Conservation (phyloP, 1,140 invertebrate species). For the Gonioctena quinquepunctata region DNA sequence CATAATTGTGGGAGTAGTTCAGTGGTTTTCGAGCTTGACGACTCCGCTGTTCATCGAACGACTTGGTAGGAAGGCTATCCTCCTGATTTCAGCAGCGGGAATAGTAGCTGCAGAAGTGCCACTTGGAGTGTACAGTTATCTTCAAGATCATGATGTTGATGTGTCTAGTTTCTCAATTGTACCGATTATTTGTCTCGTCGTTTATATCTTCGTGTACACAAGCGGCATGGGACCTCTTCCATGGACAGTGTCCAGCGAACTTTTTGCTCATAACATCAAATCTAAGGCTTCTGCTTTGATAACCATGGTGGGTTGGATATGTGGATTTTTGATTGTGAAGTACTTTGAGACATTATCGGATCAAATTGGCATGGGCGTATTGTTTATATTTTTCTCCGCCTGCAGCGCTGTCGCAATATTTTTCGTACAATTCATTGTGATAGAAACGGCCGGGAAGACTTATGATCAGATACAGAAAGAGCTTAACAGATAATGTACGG, state of each 20-base stretch:
- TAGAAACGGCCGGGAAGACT: constrained; percentile 42
- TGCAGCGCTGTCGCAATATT: constrained; percentile 66
- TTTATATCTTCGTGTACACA: constrained; percentile 43
- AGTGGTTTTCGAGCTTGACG: constrained; percentile 68
- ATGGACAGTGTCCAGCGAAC: constrained; percentile 82
- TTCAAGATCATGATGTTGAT: constrained; percentile 27
- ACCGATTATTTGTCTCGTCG: constrained; percentile 37
- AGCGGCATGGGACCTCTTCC: constrained; percentile 77
- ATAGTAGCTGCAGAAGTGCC: constrained; percentile 56
- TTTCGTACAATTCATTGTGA: constrained; percentile 56
- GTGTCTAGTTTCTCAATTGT: constrained; percentile 35
- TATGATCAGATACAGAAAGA: constrained; percentile 31
- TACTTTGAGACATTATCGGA: constrained; percentile 66
- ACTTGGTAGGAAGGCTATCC: constrained; percentile 71
- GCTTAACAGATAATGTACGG: constrained; percentile 14
- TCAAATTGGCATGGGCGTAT: constrained; percentile 66
- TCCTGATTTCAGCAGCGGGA: constrained; percentile 70
- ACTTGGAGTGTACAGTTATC: constrained; percentile 43
- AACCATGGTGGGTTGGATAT: constrained; percentile 75
- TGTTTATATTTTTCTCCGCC: constrained; percentile 79
- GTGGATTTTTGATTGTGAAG: constrained; percentile 79
- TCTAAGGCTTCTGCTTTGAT: constrained; percentile 74
- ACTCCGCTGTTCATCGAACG: constrained; percentile 75
- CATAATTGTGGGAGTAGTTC: constrained; percentile 77
- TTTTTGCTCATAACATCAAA: constrained; percentile 77